Conservation (phyloP, 2,113 vertebrate genomes). For the Aspiorhynchus laticeps region DNA sequence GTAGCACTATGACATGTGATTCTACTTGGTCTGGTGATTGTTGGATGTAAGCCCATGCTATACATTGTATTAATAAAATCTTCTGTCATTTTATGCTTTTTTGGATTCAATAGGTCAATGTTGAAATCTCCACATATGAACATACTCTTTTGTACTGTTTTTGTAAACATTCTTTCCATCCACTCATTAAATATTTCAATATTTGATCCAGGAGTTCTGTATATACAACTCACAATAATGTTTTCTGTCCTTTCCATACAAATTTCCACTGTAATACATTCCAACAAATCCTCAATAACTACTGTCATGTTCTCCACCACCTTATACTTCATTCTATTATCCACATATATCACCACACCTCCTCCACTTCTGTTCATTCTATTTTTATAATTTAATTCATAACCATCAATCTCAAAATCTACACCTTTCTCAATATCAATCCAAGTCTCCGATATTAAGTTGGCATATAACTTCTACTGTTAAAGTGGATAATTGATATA, state of each 20-base stretch:
- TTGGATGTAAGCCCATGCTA: constrained; percentile 19
- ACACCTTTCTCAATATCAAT: neutral
- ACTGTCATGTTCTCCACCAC: neutral
- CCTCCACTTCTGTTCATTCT: neutral
- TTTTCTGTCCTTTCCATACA: neutral
- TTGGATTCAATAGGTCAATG: neutral
- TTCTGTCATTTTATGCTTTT: neutral
- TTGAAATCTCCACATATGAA: neutral
- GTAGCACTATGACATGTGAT: neutral
- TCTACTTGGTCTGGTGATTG: constrained; percentile 25
- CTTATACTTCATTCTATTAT: neutral
- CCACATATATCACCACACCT: neutral
- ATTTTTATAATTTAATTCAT: neutral
- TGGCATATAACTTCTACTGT: neutral
- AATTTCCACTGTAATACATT: neutral
- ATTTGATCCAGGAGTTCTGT: neutral
- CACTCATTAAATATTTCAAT: neutral
- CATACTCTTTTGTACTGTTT: too few species aligned
- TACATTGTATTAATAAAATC: constrained; percentile 39
- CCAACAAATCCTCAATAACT: neutral
- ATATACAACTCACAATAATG: neutral
- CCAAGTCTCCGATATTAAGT: neutral
- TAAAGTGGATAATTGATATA: too few species aligned
- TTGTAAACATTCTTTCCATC: neutral
- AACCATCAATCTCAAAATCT: neutral